A percentile compares a stretch with the other conserved stretches of the same genome.
These are phyloP conservation scores for Meghimatium bilineatum DNA, from an alignment of 2,888 invertebrate genomes.

Conservation along the genomic window DNA sequence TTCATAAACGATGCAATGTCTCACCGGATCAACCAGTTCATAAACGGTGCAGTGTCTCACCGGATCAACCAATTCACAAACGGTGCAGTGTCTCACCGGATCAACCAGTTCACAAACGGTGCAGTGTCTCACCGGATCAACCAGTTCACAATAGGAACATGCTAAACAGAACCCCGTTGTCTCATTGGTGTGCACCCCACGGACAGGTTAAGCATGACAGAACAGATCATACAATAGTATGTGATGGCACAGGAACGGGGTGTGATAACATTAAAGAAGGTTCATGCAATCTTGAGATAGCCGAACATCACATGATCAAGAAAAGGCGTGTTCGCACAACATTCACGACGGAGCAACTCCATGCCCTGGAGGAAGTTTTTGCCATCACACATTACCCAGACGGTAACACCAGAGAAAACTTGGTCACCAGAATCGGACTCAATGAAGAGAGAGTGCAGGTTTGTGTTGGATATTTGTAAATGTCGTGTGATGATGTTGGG, in stretches of 20 bases:
- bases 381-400: slow-evolving; percentile 72
- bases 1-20: no score
- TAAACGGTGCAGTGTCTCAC: no score
- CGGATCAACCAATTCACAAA: no score
- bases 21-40: no score
- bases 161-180: no score
- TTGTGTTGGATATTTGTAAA: not conserved
- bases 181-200: no score
- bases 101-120: no score
- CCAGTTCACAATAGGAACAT: no score
- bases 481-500: not conserved
- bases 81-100: no score
- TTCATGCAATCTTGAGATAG: not conserved
- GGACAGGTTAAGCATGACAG: no score
- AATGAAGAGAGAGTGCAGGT: slow-evolving; percentile 73
- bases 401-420: slow-evolving; percentile 67
- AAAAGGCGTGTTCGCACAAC: slow-evolving; percentile 69
- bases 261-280: not conserved
- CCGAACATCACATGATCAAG: slow-evolving; percentile 46
- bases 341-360: slow-evolving; percentile 70
- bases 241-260: not conserved
- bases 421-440: slow-evolving; percentile 68
- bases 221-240: no score
- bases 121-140: no score
- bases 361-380: slow-evolving; percentile 70